Conservation (phyloP, 1,140 invertebrate species). For the Delia radicum region DNA sequence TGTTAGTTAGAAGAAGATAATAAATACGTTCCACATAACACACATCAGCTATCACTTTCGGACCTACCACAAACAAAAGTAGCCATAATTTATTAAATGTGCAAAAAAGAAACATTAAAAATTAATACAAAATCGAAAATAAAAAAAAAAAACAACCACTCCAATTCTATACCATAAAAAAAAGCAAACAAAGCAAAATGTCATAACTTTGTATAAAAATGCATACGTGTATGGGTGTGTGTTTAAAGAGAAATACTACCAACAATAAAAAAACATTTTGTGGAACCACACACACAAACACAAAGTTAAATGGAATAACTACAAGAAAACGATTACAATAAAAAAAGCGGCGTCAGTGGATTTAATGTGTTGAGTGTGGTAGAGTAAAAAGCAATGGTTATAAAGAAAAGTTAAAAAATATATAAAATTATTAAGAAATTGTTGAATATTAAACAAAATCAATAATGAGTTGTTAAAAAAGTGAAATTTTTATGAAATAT, state of each 20-base stretch:
- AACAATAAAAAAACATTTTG: background rate
- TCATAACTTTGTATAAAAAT: background rate
- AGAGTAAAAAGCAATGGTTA: background rate
- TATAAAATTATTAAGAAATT: slow-evolving; percentile 7
- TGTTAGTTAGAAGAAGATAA: background rate
- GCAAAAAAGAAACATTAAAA: background rate
- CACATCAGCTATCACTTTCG: slow-evolving; percentile 12
- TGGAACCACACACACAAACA: slow-evolving; percentile 7
- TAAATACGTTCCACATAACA: slow-evolving; percentile 13
- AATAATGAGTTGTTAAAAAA: background rate
- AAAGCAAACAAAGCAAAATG: slow-evolving; percentile 11
- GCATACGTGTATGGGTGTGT: background rate
- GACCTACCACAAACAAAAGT: slow-evolving; percentile 29
- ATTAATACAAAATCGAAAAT: background rate
- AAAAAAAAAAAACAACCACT: slow-evolving; percentile 37
- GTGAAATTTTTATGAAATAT: background rate
- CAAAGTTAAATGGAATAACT: too few species aligned
- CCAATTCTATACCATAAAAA: slow-evolving; percentile 21
- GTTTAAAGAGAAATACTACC: background rate
- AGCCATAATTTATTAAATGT: background rate
- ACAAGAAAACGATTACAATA: slow-evolving; percentile 10
- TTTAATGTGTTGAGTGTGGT: slow-evolving; percentile 31
- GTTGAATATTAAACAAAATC: background rate
- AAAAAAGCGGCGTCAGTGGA: slow-evolving; percentile 50
- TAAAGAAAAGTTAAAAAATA: slow-evolving; percentile 19